These are phyloP conservation scores for Amphipoea lucens DNA, from an alignment of 2,888 invertebrate species.

Conservation along the genomic window DNA sequence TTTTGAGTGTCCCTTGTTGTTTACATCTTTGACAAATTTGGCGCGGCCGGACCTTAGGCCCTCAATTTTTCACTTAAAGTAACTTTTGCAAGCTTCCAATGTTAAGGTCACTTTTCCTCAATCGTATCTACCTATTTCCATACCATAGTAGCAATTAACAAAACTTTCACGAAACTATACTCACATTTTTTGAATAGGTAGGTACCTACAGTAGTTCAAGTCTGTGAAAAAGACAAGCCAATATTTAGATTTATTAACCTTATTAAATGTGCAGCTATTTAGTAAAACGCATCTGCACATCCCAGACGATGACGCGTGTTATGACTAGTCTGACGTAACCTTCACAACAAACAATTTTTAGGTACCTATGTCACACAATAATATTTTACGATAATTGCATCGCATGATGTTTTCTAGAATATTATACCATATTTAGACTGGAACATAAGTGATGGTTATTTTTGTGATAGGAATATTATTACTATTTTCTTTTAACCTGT, in stretches of 20 bases:
- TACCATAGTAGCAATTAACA: background rate
- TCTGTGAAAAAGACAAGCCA: background rate
- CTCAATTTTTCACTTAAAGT: too few relatives aligned
- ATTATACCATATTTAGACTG: background rate
- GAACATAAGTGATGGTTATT: background rate
- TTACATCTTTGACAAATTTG: too few relatives aligned
- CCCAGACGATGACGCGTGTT: background rate
- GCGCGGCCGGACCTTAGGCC: too few relatives aligned
- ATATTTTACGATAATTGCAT: constrained; percentile 23
- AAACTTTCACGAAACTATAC: background rate
- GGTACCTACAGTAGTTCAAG: background rate
- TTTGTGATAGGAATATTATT: background rate
- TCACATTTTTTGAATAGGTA: background rate
- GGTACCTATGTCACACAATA: constrained; percentile 24
- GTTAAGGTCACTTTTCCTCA: too few relatives aligned
- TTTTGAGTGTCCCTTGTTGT: too few relatives aligned
- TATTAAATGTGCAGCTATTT: background rate
- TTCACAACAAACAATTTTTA: constrained; percentile 11
- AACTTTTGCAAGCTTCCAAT: too few relatives aligned
- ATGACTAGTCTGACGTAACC: background rate
- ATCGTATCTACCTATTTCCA: background rate
- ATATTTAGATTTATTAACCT: background rate
- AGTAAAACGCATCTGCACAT: background rate
- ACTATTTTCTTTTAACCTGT: background rate
- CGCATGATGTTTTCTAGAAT: constrained; percentile 4